Evolutionary conservation across 2,113 vertebrate species (phyloP), one percentile per base, ranked within the genome.

Genomic region (Asarcornis scutulata): DNA sequence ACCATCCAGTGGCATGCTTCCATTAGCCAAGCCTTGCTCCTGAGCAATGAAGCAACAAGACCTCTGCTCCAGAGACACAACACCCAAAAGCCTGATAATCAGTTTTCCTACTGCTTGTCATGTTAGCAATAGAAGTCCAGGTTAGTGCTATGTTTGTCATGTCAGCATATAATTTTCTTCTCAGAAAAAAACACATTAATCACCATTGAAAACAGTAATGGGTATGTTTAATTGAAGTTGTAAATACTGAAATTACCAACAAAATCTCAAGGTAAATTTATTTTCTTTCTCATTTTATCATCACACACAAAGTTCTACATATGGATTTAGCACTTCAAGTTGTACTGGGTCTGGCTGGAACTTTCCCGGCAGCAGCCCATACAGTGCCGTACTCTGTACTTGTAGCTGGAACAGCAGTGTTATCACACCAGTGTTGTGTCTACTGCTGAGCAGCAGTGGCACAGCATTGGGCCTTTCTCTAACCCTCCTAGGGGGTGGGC

Each of bases 211-310:
- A 86, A 38, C 2, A 83, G 13, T 25, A 89, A 63, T 34, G 6
- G 36, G 16, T 63, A 31, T 6, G 18, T 62, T 53, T 80, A 83
- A 83, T 16, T 62, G 44, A 84, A 72, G 9, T 64, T 89, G 90
- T 59, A 14, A 32, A 22, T 55, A 18, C 36, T 34, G 50, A 25
- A 20, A 88, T 15, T 40, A 50, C 31, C 44, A 52, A 68, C 9
- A 76, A 84, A 88, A 71, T 16, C 66, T 88, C 73, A 69, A 94
- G 74, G 40, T 83, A 82, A 92, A 84, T 67, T 31, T 38, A 84
- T 13, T 91, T 86, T 92, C 68, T 93, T 68, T 56, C 53, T 80
- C 60, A 58, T 83, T 94, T 80, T 86, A 56, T 79, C 74, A 46
- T 52, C 3, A 1, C 20, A 36, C 27, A 80, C 26, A 11, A 64